phyloP scores from a whole-genome alignment of 2,888 invertebrate species.

The Philopedon plagiatum region DNA sequence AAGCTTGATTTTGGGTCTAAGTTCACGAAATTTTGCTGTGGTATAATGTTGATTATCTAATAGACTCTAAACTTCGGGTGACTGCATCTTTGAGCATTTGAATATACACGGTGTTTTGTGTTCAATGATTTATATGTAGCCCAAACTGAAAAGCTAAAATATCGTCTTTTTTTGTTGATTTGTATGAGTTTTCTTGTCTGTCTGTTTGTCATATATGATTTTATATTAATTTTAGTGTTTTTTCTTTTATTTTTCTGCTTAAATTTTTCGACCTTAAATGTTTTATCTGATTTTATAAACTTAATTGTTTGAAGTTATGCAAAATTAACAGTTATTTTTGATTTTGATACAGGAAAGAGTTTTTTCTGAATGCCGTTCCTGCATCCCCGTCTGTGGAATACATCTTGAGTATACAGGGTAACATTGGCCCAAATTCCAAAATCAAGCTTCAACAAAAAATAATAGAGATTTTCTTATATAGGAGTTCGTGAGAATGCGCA shows the following conservation, averaged over 20 bases:
- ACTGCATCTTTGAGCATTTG: conserved; percentile 3
- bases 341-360: background rate
- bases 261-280: too few species aligned
- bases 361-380: background rate
- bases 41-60: conserved; percentile 40
- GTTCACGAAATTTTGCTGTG: conserved; percentile 32
- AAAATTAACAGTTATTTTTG: too few species aligned
- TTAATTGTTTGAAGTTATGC: too few species aligned
- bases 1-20: conserved; percentile 51
- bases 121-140: background rate
- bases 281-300: too few species aligned
- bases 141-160: too few species aligned
- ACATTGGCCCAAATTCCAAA: conserved; percentile 19
- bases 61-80: conserved; percentile 20
- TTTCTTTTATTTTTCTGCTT: too few species aligned
- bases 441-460: conserved; percentile 42
- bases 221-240: too few species aligned
- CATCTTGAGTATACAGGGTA: conserved; percentile 21
- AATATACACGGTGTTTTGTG: background rate
- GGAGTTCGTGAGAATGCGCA: too few species aligned
- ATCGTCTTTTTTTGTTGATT: too few species aligned
- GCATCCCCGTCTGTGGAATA: background rate
- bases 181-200: too few species aligned
- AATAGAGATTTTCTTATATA: too few species aligned
- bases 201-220: too few species aligned